A percentile compares a stretch with the other conserved stretches of the same genome.
Evolutionary conservation across 2,113 vertebrate genomes (phyloP).

Genomic region (Thamnophis sirtalis): DNA sequence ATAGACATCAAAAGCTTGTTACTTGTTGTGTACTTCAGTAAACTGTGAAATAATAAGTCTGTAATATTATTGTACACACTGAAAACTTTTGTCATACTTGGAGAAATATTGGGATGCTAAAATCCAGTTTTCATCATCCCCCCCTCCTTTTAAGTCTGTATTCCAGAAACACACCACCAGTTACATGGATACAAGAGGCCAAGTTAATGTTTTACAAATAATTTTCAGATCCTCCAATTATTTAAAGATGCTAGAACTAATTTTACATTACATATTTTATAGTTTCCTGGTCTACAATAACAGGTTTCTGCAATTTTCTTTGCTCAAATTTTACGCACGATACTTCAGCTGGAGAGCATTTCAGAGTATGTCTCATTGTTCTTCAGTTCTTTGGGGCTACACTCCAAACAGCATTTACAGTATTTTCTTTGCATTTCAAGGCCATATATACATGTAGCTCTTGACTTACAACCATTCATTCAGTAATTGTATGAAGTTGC

Average conservation of each 20-base stretch:
- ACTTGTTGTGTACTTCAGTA: neutral
- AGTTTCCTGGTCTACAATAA: neutral
- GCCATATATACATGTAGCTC: neutral
- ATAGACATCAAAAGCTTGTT: fast-evolving
- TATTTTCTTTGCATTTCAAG: neutral
- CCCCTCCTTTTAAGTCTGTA: conserved; percentile 20
- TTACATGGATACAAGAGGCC: neutral
- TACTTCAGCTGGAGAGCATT: neutral
- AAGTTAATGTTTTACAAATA: neutral
- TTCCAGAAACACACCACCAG: neutral
- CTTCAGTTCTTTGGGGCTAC: conserved; percentile 17
- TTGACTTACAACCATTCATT: no score
- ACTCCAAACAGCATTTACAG: neutral
- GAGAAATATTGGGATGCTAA: neutral
- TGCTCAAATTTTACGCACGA: neutral
- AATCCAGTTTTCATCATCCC: neutral
- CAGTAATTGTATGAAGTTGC: no score
- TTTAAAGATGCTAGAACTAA: neutral
- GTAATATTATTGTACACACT: neutral
- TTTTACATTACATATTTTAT: neutral
- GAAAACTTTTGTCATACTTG: neutral
- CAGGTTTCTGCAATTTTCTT: neutral
- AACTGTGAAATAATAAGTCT: neutral
- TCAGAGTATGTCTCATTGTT: conserved; percentile 33
- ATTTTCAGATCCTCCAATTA: conserved; percentile 12